A percentile compares a stretch with the other conserved stretches of the same genome.
phyloP scores from a whole-genome alignment of 1,140 invertebrate species.

The Zaprionus gabonicus region DNA sequence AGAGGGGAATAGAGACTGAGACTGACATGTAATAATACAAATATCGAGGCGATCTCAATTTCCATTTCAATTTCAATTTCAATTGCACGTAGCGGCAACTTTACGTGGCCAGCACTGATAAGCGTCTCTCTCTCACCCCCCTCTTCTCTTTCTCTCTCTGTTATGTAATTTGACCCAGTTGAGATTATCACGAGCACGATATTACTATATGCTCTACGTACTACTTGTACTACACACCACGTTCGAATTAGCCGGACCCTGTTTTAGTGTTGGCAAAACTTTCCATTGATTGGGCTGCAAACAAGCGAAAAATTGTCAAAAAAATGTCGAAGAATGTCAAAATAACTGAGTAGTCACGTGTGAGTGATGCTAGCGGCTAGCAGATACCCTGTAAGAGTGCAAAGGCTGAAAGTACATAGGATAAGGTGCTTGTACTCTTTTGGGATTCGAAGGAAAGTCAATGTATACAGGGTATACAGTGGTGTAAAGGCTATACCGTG shows the following conservation, averaged over 20 bases:
- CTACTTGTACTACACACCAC: neutral
- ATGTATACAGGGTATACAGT: neutral
- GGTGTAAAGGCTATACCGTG: too few relatives aligned
- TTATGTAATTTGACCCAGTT: slow-evolving; percentile 70
- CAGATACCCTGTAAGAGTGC: neutral
- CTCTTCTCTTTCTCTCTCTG: neutral
- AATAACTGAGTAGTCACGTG: neutral
- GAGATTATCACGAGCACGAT: slow-evolving; percentile 49
- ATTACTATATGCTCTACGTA: slow-evolving; percentile 7
- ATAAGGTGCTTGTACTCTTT: neutral
- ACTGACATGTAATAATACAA: neutral
- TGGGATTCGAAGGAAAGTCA: too few relatives aligned
- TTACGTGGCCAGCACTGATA: slow-evolving; percentile 52
- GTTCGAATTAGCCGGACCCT: slow-evolving; percentile 28
- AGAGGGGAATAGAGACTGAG: neutral
- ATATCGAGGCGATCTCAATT: neutral
- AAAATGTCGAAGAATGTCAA: slow-evolving; percentile 32
- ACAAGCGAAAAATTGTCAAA: slow-evolving; percentile 34
- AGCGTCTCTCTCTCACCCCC: slow-evolving; percentile 14
- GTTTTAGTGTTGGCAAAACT: slow-evolving; percentile 35
- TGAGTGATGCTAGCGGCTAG: neutral
- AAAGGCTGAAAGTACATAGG: neutral
- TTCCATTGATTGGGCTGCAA: slow-evolving; percentile 64
- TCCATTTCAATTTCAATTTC: slow-evolving; percentile 14
- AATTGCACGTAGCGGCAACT: slow-evolving; percentile 27